Base-by-base conservation (phyloP, 2,797 vertebrate species). In the Liparis tanakae region DNA sequence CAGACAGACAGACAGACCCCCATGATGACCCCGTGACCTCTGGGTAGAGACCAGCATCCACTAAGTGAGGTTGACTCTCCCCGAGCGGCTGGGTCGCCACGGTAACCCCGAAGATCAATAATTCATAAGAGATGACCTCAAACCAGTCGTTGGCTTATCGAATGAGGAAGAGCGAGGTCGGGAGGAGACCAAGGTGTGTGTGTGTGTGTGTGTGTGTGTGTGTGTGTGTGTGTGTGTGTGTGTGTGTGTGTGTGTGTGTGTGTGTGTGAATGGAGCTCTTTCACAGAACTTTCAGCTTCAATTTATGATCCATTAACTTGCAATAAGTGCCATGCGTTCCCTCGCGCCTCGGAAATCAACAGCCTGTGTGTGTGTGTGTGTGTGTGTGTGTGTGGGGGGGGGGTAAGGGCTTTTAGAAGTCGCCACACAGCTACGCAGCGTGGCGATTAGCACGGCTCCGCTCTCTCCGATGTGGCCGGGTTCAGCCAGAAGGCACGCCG, bases 121-220 rank as follows among this genome's bases (percentile, higher is more conserved):
- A 91, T 89, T 89, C 82, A 90, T 89, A 88, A 91, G 87, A 79
- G 72, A 89, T 81, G 86, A 91, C 89, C 86, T 90, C 84, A 82
- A 88, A 89, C 63, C 39, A 50, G 71, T 69, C 33, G n/a, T 69
- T 10, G 44, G 48, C 76, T 81, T 86, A 86, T 82, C 63, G n/a
- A 82, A 91, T 70, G 78, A 88, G 75, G 59, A 82, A 79, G 25
- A 37, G 50, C 2, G 60, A 85, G 82, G 80, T 82, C 22, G 13
- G 36, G 48, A 55, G 57, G 69, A 57, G 55, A 65, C 60, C 69
- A n/a, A 7, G 5, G 60, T 33, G 15, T 50, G 66, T 57, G 53
- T 50, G 48, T n/a, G n/a, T n/a, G n/a, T n/a, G n/a, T n/a, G n/a
- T n/a, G n/a, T n/a, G n/a, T 6, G 75, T 79, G 61, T 73, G 53